Conservation (phyloP, 2,797 vertebrate species). For the Anguilla anguilla region DNA sequence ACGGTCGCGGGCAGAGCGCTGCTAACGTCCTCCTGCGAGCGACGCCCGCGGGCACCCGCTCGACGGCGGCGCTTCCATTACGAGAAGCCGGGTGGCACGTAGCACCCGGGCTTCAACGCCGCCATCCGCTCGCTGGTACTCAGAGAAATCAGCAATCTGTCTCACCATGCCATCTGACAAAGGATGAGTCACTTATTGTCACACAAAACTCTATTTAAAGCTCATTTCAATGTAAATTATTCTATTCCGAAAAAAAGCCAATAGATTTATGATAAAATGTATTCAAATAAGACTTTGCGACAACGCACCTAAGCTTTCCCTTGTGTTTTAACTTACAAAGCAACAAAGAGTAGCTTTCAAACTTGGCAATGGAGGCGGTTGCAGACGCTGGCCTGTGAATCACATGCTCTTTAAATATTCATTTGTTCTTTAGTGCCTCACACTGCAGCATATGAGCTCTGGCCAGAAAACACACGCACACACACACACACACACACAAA, state of each 20-base stretch:
- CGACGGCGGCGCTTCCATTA: neutral
- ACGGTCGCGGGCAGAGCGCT: neutral
- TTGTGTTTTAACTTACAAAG: neutral
- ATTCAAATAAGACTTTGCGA: neutral
- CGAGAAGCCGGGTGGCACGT: neutral
- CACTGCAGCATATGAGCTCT: neutral
- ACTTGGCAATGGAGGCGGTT: neutral
- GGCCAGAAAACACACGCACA: neutral
- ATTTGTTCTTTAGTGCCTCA: neutral
- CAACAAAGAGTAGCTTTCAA: neutral
- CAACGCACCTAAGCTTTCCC: neutral
- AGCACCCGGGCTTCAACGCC: neutral
- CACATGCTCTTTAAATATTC: neutral
- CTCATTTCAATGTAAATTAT: neutral
- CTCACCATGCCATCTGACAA: neutral
- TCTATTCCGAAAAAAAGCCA: neutral
- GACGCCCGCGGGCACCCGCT: neutral
- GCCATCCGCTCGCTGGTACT: neutral
- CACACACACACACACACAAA: neutral
- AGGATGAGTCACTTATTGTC: neutral
- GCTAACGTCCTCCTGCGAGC: neutral
- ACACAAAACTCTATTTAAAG: neutral
- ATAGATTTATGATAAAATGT: neutral
- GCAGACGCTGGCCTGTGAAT: neutral
- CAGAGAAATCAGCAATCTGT: neutral